A percentile compares a stretch with the other conserved stretches of the same genome.
Conservation (phyloP, 2,113 vertebrate genomes). For the Apteryx mantelli region DNA sequence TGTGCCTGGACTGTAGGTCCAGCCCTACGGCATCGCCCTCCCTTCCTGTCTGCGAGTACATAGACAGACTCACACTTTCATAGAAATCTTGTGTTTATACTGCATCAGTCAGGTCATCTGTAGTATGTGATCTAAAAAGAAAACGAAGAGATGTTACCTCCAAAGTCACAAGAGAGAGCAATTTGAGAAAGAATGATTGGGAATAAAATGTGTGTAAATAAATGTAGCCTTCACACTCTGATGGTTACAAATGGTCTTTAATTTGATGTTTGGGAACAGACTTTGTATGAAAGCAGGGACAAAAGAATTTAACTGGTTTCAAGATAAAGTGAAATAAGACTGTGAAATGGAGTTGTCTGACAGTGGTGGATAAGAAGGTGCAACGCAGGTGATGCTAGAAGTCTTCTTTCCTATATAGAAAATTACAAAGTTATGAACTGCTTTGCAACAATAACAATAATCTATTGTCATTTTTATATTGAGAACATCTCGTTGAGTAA, state of each 20-base stretch:
- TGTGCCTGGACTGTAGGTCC: rapidly evolving
- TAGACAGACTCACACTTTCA: rapidly evolving
- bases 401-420: background rate
- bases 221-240: background rate
- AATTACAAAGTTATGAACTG: background rate
- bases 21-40: background rate
- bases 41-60: background rate
- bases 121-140: background rate
- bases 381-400: background rate
- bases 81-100: background rate
- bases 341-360: background rate
- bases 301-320: background rate
- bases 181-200: background rate
- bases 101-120: background rate
- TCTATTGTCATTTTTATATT: background rate
- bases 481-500: background rate
- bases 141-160: background rate
- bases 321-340: background rate
- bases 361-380: background rate
- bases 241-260: background rate
- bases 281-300: background rate
- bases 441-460: background rate
- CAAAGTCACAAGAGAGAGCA: background rate
- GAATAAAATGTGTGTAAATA: background rate
- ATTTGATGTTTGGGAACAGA: background rate